These are phyloP conservation scores for Cyanistes caeruleus DNA, from an alignment of 2,113 vertebrate genomes.

Conservation along the genomic window DNA sequence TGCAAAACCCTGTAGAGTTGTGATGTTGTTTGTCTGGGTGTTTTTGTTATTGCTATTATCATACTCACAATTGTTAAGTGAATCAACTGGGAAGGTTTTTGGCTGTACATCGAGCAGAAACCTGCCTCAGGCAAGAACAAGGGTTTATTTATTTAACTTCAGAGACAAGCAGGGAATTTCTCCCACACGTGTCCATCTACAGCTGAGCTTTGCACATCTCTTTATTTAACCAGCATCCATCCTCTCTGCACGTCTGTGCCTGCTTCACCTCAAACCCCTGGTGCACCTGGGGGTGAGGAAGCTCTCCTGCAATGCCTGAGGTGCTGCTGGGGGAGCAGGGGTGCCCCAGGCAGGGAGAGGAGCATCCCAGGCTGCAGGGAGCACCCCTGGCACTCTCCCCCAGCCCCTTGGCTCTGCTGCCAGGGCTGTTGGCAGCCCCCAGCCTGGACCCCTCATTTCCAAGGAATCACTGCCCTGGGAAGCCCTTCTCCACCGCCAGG, in stretches of 20 bases:
- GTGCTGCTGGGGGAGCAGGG: not conserved
- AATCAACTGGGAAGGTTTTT: not conserved
- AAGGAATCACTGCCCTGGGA: not conserved
- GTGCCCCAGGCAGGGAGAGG: not conserved
- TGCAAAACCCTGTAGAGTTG: not conserved
- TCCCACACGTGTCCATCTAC: not conserved
- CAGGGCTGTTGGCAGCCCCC: not conserved
- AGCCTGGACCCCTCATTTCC: accelerated
- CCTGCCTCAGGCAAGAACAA: constrained; percentile 45
- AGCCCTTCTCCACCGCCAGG: not conserved
- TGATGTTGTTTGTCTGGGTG: not conserved
- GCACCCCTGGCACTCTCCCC: not conserved
- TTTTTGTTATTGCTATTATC: constrained; percentile 44
- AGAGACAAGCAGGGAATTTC: not conserved
- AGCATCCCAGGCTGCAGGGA: not conserved
- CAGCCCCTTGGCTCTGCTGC: accelerated
- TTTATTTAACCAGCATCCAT: not conserved
- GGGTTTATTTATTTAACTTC: constrained; percentile 43
- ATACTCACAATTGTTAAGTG: constrained; percentile 40
- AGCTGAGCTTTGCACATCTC: not conserved
- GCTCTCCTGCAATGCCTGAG: not conserved
- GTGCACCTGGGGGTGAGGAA: not conserved
- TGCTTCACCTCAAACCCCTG: not conserved
- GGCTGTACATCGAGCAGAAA: constrained; percentile 35
- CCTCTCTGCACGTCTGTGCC: not conserved